These are phyloP conservation scores for Agrochola lychnidis DNA, from an alignment of 2,888 invertebrate species.

Conservation along the genomic window DNA sequence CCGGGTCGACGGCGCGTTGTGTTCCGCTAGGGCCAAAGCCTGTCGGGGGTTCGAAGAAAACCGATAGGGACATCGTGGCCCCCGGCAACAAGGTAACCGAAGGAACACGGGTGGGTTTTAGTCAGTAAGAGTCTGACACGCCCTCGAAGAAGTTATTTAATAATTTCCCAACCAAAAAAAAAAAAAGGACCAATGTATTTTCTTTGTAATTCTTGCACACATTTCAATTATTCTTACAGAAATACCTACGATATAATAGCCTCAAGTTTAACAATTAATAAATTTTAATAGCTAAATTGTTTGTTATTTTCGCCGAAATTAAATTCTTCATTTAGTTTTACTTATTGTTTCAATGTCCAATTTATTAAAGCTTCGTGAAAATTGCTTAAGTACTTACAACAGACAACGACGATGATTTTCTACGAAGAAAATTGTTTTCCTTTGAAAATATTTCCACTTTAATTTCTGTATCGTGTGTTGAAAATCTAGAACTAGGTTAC, in stretches of 20 bases:
- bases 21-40: too few species aligned
- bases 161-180: too few species aligned
- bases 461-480: background rate
- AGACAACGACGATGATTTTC: background rate
- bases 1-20: too few species aligned
- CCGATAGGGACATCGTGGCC: too few species aligned
- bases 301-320: conserved; percentile 44
- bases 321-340: conserved; percentile 42
- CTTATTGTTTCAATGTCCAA: conserved; percentile 42
- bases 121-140: too few species aligned
- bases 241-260: conserved; percentile 25
- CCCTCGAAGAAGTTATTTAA: too few species aligned
- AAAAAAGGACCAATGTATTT: conserved; percentile 2
- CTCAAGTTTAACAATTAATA: conserved; percentile 55
- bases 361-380: conserved; percentile 30
- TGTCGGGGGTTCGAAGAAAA: too few species aligned
- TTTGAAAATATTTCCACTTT: background rate
- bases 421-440: background rate
- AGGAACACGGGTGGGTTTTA: too few species aligned
- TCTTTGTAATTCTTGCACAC: too few species aligned
- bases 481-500: background rate
- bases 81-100: too few species aligned
- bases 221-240: conserved; percentile 31
- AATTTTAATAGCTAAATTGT: conserved; percentile 46
- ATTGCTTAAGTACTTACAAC: conserved; percentile 30